Evolutionary conservation across 2,888 invertebrate genomes (phyloP).

Genomic region (Rotaria sp.): DNA sequence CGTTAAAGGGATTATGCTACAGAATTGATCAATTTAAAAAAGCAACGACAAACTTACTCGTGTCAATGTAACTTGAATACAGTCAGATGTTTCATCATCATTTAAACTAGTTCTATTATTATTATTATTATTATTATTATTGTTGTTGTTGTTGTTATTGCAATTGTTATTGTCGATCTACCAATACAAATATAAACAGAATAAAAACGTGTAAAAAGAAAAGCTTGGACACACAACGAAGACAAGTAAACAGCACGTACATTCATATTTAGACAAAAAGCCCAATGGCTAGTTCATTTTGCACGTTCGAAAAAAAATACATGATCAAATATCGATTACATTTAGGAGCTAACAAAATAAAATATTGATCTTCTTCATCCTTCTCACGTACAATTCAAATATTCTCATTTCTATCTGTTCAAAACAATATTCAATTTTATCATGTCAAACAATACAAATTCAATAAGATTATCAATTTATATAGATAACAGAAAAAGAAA

Average conservation of each 20-base stretch:
- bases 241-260: slow-evolving; percentile 5
- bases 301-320: neutral
- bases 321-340: slow-evolving; percentile 22
- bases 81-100: neutral
- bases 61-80: slow-evolving; percentile 29
- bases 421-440: neutral
- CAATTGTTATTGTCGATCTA: neutral
- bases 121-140: neutral
- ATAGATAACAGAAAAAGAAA: neutral
- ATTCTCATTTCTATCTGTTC: neutral
- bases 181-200: neutral
- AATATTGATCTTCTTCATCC: slow-evolving; percentile 22
- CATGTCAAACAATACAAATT: neutral
- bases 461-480: neutral
- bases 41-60: neutral
- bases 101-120: neutral
- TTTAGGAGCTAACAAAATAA: neutral
- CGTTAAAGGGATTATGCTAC: neutral
- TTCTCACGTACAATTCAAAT: neutral
- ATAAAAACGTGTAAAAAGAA: neutral
- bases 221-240: neutral
- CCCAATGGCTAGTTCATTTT: neutral
- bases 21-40: neutral
- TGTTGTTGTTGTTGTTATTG: neutral
- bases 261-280: neutral